Evolutionary conservation across 2,797 vertebrate genomes (phyloP), one percentile per base, ranked within the genome.

Genomic region (Lepilemur ruficaudatus): DNA sequence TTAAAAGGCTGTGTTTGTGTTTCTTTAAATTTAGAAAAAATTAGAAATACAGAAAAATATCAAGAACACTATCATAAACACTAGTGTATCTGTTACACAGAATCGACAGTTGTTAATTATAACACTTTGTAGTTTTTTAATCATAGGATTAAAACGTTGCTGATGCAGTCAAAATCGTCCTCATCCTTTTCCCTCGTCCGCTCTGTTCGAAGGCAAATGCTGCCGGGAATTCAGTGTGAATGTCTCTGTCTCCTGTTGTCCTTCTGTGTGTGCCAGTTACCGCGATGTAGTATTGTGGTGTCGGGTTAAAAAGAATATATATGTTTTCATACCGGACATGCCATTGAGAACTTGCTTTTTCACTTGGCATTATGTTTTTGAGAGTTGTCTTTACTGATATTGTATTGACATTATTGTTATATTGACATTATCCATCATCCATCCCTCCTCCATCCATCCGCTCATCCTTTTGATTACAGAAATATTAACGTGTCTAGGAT

Each of bases 281-380:
- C 22, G 1, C n/a, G 7, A 0, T 0, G 1, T 2, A 46, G 28
- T 22, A 0, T 30, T 7, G 22, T 17, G 2, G 13, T 28, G 1
- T 48, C 57, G 28, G 15, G 23, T n/a, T 13, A 20, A 25, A 65
- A 15, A 63, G 61, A 63, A n/a, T n/a, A 65, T 65, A 52, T 52
- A 52, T 5, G 20, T 69, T 2, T 65, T 65, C 63, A n/a, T 65
- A 11, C 2, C 59, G 41, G 41, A 20, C 18, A 0, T 89, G 25
- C 52, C 67, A 4, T 28, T 73, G 0, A 38, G 46, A 46, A 52
- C 41, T 87, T 78, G 32, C 0, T 13, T 75, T 69, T 55, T 57
- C 32, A 70, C 15, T 38, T 69, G 38, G 12, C 7, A 7, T 52
- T 48, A 2, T 57, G 7, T 9, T 38, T 65, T 89, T 67, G 32